These are phyloP conservation scores for Tipula lateralis DNA, from an alignment of 2,888 invertebrate genomes.

Conservation along the genomic window DNA sequence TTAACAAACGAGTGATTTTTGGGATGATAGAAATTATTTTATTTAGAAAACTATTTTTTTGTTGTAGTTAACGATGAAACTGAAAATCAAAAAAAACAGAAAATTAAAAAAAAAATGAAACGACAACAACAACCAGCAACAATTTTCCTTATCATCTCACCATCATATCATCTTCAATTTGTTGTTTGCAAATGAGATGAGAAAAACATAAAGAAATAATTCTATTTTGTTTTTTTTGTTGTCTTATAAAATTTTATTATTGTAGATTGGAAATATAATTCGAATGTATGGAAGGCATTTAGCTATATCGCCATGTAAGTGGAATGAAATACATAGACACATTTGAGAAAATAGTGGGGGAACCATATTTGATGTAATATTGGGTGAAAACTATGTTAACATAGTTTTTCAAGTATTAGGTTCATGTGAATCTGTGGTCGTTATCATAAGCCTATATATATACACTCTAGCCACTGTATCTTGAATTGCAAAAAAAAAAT, in stretches of 20 bases:
- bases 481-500: no score
- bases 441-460: no score
- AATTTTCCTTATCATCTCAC: conserved; percentile 14
- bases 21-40: background rate
- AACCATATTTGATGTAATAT: background rate
- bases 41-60: background rate
- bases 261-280: background rate
- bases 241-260: background rate
- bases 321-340: background rate
- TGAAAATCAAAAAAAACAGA: background rate
- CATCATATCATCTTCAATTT: conserved; percentile 24
- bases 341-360: background rate
- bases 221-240: background rate
- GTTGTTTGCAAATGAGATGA: conserved; percentile 11
- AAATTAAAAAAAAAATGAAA: background rate
- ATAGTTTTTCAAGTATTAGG: background rate
- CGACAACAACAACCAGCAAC: background rate
- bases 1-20: conserved; percentile 27
- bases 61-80: conserved; percentile 15
- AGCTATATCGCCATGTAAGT: background rate
- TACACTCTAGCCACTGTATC: no score
- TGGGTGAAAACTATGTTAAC: background rate
- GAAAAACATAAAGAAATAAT: conserved; percentile 9
- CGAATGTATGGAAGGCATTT: background rate
- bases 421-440: background rate